Evolutionary conservation across 1,140 invertebrate species (phyloP), one percentile per base, ranked within the genome.

Genomic region (Goniozus legneri): DNA sequence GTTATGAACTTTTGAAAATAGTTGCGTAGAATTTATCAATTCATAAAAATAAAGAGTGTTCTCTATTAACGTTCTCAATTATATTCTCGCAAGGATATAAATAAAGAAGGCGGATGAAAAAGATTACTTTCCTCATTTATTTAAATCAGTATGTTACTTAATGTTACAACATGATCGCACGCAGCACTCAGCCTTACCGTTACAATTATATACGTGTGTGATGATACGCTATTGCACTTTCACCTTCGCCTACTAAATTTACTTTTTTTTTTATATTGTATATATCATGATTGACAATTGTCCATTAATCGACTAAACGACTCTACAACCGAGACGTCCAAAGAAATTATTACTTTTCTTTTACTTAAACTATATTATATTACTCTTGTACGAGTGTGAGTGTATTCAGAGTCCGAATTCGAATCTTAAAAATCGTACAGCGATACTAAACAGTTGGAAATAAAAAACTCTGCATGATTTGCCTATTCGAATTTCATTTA

Each of bases 61-160:
- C 31, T 33, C 15, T 33, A n/a, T 33, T n/a, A 4, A 2, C 4
- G n/a, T 33, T 33, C 15, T 13, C 31, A 14, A 14, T 14, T 33
- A 13, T 33, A 6, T n/a, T 8, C n/a, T 13, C 10, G 31, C 15
- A 13, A 13, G 31, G 3, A 30, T 7, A 12, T n/a, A 14, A 14
- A 8, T 33, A 33, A 13, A 13, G 31, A n/a, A 33, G 13, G 31
- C 15, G 15, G 12, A 44, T 40, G 34, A 34, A 47, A 40, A 32
- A 40, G 35, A 38, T 47, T 47, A 47, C 45, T 47, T 47, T 40
- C 27, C 30, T 47, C 37, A 47, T 47, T 47, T 40, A 47, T 47
- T 47, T 20, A n/a, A 16, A 24, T 34, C n/a, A 19, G 10, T 22
- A 10, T 36, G 22, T 20, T 32, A 10, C 33, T 12, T 47, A 33